Conservation (phyloP, 2,888 invertebrate species). For the Argyresthia albistria region DNA sequence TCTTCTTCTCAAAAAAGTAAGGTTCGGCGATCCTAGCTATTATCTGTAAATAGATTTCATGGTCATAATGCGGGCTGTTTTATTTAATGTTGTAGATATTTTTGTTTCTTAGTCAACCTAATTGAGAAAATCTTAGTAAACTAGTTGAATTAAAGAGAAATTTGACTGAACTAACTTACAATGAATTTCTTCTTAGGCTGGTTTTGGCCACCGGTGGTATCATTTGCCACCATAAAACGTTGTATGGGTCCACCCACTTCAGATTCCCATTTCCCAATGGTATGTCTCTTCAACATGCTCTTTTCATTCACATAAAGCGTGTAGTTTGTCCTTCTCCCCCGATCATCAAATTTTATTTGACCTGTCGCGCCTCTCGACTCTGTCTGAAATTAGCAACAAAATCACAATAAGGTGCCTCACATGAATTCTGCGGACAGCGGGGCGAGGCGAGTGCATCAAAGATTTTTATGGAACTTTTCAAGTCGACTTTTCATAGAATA, state of each 20-base stretch:
- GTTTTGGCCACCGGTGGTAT: constrained; percentile 44
- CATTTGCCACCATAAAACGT: constrained; percentile 5
- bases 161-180: constrained; percentile 41
- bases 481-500: not conserved
- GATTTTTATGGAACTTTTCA: too few species aligned
- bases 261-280: constrained; percentile 47
- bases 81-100: too few species aligned
- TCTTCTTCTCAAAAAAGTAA: constrained; percentile 77
- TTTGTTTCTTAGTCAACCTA: too few species aligned
- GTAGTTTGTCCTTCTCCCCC: constrained; percentile 79
- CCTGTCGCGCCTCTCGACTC: constrained; percentile 78
- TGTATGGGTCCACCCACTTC: constrained; percentile 67
- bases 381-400: constrained; percentile 54
- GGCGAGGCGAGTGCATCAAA: too few species aligned
- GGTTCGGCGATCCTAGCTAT: constrained; percentile 81
- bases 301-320: constrained; percentile 78
- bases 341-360: constrained; percentile 76
- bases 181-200: constrained; percentile 76
- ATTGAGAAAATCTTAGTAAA: too few species aligned
- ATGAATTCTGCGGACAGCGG: too few species aligned
- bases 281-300: constrained; percentile 26
- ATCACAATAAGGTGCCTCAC: too few species aligned
- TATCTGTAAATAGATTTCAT: constrained; percentile 28
- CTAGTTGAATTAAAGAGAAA: not conserved
- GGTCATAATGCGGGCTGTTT: not conserved